These are phyloP conservation scores for Phymorhynchus buccinoides DNA, from an alignment of 1,140 invertebrate species.

Conservation along the genomic window DNA sequence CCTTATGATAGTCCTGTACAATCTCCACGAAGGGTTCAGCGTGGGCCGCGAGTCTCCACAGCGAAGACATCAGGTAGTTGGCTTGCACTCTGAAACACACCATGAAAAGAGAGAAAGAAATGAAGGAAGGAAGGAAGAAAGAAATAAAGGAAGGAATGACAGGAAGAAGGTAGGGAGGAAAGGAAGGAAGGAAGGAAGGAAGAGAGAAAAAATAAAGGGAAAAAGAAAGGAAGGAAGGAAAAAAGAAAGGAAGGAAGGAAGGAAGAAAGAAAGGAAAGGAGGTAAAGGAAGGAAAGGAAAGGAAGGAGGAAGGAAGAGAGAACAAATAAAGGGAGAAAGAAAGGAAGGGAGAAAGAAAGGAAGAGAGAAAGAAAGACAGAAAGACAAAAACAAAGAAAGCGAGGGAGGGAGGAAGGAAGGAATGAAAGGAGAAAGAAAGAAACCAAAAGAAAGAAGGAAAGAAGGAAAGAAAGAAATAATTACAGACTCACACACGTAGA, in stretches of 20 bases:
- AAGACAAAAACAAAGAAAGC: background rate
- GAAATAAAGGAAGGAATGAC: background rate
- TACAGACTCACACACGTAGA: too few species aligned
- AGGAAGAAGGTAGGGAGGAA: background rate
- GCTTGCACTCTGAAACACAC: constrained; percentile 22
- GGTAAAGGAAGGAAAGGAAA: background rate
- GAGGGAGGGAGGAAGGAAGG: background rate
- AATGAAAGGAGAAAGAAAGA: background rate
- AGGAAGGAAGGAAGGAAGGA: background rate
- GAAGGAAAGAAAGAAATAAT: background rate
- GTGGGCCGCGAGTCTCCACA: background rate
- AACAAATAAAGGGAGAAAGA: background rate
- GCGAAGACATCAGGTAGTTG: constrained; percentile 35
- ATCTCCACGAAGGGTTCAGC: background rate
- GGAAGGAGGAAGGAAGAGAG: too few species aligned
- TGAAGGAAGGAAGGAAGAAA: background rate
- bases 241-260: background rate
- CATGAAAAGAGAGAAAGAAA: background rate
- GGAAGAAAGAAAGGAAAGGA: background rate
- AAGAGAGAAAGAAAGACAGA: background rate
- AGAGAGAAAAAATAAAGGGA: background rate
- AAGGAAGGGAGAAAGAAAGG: background rate
- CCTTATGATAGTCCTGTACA: constrained; percentile 17
- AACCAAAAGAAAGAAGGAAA: background rate
- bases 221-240: background rate